Evolutionary conservation across 2,113 vertebrate genomes (phyloP).

Genomic region (Bostrychus sinensis): DNA sequence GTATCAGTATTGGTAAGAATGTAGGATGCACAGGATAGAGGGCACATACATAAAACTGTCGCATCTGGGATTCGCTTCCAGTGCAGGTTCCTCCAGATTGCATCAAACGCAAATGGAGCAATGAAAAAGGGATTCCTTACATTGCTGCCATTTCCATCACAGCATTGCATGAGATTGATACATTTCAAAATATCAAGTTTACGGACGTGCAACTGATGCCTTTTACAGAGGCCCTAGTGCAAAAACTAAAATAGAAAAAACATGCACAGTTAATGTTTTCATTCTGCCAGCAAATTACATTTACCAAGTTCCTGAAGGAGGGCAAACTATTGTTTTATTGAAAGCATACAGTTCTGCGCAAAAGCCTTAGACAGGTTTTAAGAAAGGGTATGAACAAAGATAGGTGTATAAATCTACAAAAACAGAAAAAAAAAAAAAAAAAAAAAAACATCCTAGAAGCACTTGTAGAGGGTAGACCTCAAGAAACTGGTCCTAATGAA

Average conservation of each 20-base stretch:
- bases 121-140: conserved; percentile 69
- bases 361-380: background rate
- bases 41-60: conserved; percentile 6
- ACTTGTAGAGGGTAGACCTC: no score
- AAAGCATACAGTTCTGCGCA: background rate
- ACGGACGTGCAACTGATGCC: conserved; percentile 60
- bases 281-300: conserved; percentile 29
- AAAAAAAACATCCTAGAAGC: no score
- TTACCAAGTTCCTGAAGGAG: conserved; percentile 33
- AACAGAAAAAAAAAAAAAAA: conserved; percentile 29
- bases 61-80: conserved; percentile 66
- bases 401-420: conserved; percentile 7
- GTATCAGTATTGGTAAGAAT: conserved; percentile 57
- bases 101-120: conserved; percentile 62
- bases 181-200: conserved; percentile 67
- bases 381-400: background rate
- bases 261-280: background rate
- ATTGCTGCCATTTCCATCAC: conserved; percentile 78
- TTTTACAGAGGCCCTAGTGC: conserved; percentile 53
- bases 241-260: conserved; percentile 13
- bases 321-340: conserved; percentile 49
- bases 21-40: conserved; percentile 61
- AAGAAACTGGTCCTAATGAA: no score
- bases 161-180: conserved; percentile 55
- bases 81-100: conserved; percentile 54